phyloP scores from a whole-genome alignment of 2,888 invertebrate species.

The Hyppa rectilinea region DNA sequence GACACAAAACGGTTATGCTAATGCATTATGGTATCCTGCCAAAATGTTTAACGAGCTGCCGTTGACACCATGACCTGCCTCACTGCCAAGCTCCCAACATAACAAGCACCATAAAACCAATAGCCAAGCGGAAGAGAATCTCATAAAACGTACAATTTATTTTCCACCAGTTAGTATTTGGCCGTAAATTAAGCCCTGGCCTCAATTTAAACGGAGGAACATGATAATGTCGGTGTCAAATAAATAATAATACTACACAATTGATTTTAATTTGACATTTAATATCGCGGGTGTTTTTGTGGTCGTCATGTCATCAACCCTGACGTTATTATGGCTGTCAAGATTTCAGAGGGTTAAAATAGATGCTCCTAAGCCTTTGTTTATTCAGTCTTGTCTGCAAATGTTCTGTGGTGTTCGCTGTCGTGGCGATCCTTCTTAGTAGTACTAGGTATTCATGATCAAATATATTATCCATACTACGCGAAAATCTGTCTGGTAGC shows the following conservation, averaged over 20 bases:
- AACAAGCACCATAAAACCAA: conserved; percentile 28
- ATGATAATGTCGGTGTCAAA: conserved; percentile 45
- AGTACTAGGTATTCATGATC: no score
- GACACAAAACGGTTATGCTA: no score
- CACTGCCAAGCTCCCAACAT: conserved; percentile 37
- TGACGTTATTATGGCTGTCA: conserved; percentile 10
- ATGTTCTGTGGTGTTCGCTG: background rate
- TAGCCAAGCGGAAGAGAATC: conserved; percentile 46
- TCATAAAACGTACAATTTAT: conserved; percentile 55
- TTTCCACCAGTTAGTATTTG: conserved; percentile 45
- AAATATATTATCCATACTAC: background rate
- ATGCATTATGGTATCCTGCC: conserved; percentile 1
- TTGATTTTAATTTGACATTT: conserved; percentile 61
- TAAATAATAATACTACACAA: conserved; percentile 59
- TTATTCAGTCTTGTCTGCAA: background rate
- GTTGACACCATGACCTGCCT: conserved; percentile 47
- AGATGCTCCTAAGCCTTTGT: background rate
- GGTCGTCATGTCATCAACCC: no score
- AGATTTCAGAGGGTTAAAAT: background rate
- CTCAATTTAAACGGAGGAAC: conserved; percentile 38
- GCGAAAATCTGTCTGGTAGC: background rate
- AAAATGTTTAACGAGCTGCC: conserved; percentile 9
- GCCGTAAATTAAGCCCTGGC: conserved; percentile 50
- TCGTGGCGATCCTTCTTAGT: background rate
- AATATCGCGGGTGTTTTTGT: conserved; percentile 23